Base-by-base conservation (phyloP, 2,113 vertebrate species). In the Poeciliopsis occidentalis region DNA sequence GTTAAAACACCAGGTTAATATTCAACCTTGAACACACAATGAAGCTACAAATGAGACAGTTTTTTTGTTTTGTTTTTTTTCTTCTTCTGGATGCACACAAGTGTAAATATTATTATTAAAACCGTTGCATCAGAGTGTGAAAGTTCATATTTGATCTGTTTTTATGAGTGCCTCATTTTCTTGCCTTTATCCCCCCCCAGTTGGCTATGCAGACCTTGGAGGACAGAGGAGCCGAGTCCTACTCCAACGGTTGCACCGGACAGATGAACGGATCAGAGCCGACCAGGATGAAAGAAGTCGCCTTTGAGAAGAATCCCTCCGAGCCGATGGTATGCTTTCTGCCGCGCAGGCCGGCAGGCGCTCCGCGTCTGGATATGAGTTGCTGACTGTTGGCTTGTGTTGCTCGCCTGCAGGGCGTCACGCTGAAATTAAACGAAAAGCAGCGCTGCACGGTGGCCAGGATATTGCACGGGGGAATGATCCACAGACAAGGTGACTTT, bases 381-480 rank as follows among this genome's bases (percentile, higher is more conserved):
- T 39, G 37, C 66, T 19, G 12, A 61, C 65, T 34, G 17, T 67
- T 64, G 10, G 57, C 61, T 41, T 76, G 60, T 71, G 37, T 7
- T 67, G 67, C 87, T 62, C 94, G 47, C 87, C 84, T 91, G 24
- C 83, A 99, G 98, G 98, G 98, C 22, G 98, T 99, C 87, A 99
- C 98, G 0, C 94, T 99, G 83, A 99, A 98, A 91, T 89, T 98
- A 71, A 99, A 99, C 0, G 95, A 97, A 72, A 98, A 96, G 76
- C 96, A 98, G 77, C 95, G 94, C 51, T 99, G 98, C 89, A 96
- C 95, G 0, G 97, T 99, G 89, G 98, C 97, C 72, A 95, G 98
- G 79, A 97, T 99, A 91, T 94, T 99, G 77, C 96, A 99, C 0
- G 98, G 98, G 3, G 97, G 98, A 64, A 96, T 99, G 96, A 96